Base-by-base conservation (phyloP, 2,888 invertebrate genomes). In the Andrena trimmerana region DNA sequence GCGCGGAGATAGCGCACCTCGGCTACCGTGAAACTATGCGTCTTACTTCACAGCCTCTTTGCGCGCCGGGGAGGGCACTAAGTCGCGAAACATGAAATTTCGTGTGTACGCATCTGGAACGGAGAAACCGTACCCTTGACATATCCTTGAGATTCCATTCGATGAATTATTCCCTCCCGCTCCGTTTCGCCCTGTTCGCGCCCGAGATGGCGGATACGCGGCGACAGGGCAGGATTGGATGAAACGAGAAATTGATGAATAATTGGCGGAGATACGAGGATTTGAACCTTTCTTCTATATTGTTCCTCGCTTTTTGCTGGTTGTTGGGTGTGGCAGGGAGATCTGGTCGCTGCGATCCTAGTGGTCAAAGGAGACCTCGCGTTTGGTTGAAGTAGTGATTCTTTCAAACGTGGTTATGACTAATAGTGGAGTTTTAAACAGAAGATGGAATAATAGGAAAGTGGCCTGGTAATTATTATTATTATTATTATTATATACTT, bases 41-140 rank as follows among this genome's bases (percentile, higher is more conserved):
- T 92, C 92, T 92, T 91, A 90, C 88, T 92, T 87, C 90, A 89
- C 90, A 89, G 91, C 88, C 91, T 89, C 90, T 88, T 90, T 90
- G 87, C 86, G 74, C 83, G 75, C 71, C 81, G 84, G 84, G 86
- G 20, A 52, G 52, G 52, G 8, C 52, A 84, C 81, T 77, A 86
- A 52, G 48, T 83, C 70, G 84, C 84, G 79, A 72, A 77, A 70
- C 65, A 73, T 31, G 68, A 68, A 71, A 48, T 67, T 82, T 50
- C 68, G 70, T 59, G 54, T 10, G 24, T 70, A 73, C 69, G 66
- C 73, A 73, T 42, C 36, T 63, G 63, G 52, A 70, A 68, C 62
- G 54, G 29, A 33, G 24, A 27, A 42, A 69, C 36, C 16, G n/a
- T 16, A 29, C n/a, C 31, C 59, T 50, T 50, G 33, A 16, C n/a